Percentiles rank a stretch among this genome's conserved stretches.
Conservation (phyloP, 37 sponge, comb jelly and placozoan species). For the Hormiphora californensis region DNA sequence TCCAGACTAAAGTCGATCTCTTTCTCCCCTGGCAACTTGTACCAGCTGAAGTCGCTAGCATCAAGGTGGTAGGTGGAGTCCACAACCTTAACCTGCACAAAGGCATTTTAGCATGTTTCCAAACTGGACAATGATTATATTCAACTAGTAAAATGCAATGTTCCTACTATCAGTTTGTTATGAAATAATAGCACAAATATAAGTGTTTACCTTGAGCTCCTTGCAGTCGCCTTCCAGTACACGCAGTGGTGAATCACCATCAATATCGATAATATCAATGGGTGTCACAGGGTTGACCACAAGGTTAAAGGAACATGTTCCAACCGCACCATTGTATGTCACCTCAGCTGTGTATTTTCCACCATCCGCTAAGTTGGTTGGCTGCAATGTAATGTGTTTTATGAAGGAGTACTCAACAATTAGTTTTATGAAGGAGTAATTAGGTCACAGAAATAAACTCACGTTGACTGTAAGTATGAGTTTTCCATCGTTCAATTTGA, state of each 20-base stretch:
- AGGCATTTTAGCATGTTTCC: too few relatives aligned
- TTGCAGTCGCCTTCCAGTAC: conserved; percentile 27
- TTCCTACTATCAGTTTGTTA: too few relatives aligned
- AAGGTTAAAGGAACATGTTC: neutral
- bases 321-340: conserved; percentile 3
- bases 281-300: neutral
- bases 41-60: conserved; percentile 4
- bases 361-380: neutral
- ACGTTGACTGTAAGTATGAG: conserved; percentile 18
- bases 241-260: neutral
- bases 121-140: too few relatives aligned
- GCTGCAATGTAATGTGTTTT: neutral
- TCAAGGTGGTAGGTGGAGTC: too few relatives aligned
- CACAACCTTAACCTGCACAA: too few relatives aligned
- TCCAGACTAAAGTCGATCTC: neutral
- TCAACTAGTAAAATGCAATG: too few relatives aligned
- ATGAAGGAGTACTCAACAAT: too few relatives aligned
- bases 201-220: too few relatives aligned
- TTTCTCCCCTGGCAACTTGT: neutral
- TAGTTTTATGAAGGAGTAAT: too few relatives aligned
- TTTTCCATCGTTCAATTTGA: neutral
- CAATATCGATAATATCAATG: conserved; percentile 6
- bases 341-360: conserved; percentile 6
- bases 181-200: too few relatives aligned
- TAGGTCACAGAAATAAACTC: neutral